Conservation (phyloP, 2,113 vertebrate genomes). For the Grus americana region DNA sequence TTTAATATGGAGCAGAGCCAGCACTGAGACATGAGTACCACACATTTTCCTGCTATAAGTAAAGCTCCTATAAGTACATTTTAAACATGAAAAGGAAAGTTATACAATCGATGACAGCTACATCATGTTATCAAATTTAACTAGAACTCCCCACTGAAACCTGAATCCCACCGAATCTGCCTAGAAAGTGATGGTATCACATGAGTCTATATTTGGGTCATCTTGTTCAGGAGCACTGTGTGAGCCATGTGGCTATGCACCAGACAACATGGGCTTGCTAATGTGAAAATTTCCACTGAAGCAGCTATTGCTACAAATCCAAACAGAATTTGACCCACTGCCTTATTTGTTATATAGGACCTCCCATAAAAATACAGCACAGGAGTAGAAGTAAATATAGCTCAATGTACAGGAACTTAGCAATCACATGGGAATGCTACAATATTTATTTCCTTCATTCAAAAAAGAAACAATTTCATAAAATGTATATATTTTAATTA, state of each 20-base stretch:
- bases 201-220: not conserved
- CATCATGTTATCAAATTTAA: slow-evolving; percentile 18
- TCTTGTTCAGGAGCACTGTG: not conserved
- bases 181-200: not conserved
- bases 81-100: slow-evolving; percentile 15
- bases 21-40: slow-evolving; percentile 31
- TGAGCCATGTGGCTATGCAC: not conserved
- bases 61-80: slow-evolving; percentile 25
- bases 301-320: not conserved
- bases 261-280: not conserved
- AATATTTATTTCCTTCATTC: not conserved
- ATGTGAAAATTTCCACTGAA: not conserved
- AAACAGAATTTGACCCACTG: not conserved
- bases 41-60: slow-evolving; percentile 55
- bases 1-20: slow-evolving; percentile 66
- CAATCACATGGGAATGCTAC: not conserved
- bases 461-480: not conserved
- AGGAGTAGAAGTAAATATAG: not conserved
- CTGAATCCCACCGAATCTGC: not conserved
- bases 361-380: not conserved
- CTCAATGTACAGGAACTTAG: not conserved
- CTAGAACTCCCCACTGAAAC: slow-evolving; percentile 9
- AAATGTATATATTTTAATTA: not conserved
- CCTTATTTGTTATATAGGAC: not conserved
- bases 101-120: not conserved